Evolutionary conservation across 2,888 invertebrate species (phyloP), one percentile per base, ranked within the genome.

Genomic region (Lithophane semibrunnea): DNA sequence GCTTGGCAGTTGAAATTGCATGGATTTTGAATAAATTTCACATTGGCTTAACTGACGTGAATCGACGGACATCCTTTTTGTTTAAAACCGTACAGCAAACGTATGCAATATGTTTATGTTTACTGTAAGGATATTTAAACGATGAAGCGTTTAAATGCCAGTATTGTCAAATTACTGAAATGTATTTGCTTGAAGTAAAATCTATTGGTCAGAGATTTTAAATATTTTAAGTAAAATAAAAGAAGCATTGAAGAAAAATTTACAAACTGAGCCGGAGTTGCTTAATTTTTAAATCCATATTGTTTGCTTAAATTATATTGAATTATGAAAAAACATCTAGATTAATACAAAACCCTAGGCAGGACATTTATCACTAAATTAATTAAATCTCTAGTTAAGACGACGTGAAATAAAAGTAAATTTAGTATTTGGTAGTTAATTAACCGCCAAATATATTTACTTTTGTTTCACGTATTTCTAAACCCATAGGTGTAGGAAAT

Each of bases 21-120:
- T 58, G 83, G 68, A 66, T 75, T 74, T 83, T 84, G 73, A 75
- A 81, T 84, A 78, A 73, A 85, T 77, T 82, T 83, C 61, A 80
- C 68, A 76, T 80, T 72, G 83, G 49, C 67, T 83, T 80, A 77
- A 77, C 81, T 75, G 78, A 68, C 69, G 56, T 73, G 54, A 47
- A 74, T 81, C 75, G 75, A 81, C 84, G 64, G 80, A 70, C 69
- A 81, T 78, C 73, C 49, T 63, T 71, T 81, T 84, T 81, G 72
- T 84, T 52, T 77, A 60, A 74, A 83, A 16, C 60, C 61, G 37
- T 71, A 68, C 37, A 63, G 64, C 58, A 73, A 68, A 76, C 65
- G 72, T 37, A 74, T 80, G 71, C 63, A 65, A 64, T 16, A 56
- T 61, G 47, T 78, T 65, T 54, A 66, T 74, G 60, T 83, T 77